Percentiles rank a stretch among this genome's conserved stretches.
Evolutionary conservation across 2,888 invertebrate genomes (phyloP).

Genomic region (Melieria picta): DNA sequence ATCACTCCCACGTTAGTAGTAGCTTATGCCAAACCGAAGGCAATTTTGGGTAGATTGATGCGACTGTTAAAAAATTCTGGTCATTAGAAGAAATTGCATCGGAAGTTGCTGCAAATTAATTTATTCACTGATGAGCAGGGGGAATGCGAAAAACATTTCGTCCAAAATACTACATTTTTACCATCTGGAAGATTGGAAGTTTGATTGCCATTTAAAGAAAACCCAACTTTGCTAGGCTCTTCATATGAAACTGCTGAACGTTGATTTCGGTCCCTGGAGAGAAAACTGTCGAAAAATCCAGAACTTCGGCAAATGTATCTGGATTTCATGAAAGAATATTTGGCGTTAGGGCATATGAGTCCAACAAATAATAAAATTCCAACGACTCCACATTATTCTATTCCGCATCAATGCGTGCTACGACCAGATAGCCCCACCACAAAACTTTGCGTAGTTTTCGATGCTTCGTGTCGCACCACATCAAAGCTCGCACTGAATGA

Average conservation of each 20-base stretch:
- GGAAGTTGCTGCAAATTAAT: conserved; percentile 17
- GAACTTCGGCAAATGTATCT: conserved; percentile 32
- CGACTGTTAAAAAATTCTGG: conserved; percentile 35
- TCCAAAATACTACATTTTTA: conserved; percentile 27
- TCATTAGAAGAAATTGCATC: conserved; percentile 33
- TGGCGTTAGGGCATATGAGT: conserved; percentile 36
- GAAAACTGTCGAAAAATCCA: conserved; percentile 31
- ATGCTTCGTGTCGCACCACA: conserved; percentile 22
- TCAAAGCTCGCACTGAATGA: conserved; percentile 35
- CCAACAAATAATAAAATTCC: conserved; percentile 21
- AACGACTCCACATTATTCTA: conserved; percentile 28
- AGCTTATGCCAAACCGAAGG: conserved; percentile 10
- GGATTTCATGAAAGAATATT: conserved; percentile 39
- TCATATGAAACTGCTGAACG: no score
- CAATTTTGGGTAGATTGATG: conserved; percentile 15
- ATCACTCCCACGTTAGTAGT: not conserved
- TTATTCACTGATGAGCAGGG: conserved; percentile 33
- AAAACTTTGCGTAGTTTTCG: conserved; percentile 23
- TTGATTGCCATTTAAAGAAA: conserved; percentile 33
- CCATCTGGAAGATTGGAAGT: conserved; percentile 35
- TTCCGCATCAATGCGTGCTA: conserved; percentile 27
- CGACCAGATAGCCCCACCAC: conserved; percentile 13
- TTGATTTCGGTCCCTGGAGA: conserved; percentile 38
- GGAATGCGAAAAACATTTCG: conserved; percentile 33
- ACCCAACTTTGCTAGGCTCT: conserved; percentile 32